These are phyloP conservation scores for Austrolebias charrua DNA, from an alignment of 2,797 vertebrate genomes.

Conservation along the genomic window DNA sequence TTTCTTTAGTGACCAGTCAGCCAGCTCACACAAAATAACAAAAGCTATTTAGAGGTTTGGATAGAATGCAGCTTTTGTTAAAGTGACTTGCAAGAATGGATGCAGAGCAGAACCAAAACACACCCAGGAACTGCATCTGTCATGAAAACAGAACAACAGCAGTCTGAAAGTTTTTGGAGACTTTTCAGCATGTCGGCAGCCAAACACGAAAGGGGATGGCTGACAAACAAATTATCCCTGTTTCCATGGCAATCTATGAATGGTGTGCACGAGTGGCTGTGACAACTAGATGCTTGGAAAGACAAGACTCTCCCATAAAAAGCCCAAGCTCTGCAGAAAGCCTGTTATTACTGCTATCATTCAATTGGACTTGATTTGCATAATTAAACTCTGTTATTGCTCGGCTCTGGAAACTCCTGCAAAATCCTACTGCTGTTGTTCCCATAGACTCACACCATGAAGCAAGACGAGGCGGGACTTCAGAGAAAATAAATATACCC, in stretches of 20 bases:
- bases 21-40: conserved; percentile 48
- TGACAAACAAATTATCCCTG: conserved; percentile 71
- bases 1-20: conserved; percentile 41
- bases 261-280: conserved; percentile 61
- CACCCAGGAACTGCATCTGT: conserved; percentile 41
- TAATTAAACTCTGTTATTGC: conserved; percentile 76
- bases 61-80: conserved; percentile 36
- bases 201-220: conserved; percentile 61
- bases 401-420: conserved; percentile 45
- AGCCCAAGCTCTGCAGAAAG: conserved; percentile 66
- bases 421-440: conserved; percentile 40
- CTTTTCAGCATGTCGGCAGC: conserved; percentile 51
- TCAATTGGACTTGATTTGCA: conserved; percentile 82
- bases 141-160: conserved; percentile 38
- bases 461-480: conserved; percentile 27
- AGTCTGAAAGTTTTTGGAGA: conserved; percentile 56
- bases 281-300: conserved; percentile 71
- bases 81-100: conserved; percentile 23
- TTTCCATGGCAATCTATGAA: conserved; percentile 76
- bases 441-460: conserved; percentile 42
- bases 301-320: conserved; percentile 74
- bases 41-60: conserved; percentile 41
- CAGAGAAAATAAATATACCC: conserved; percentile 30
- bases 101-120: conserved; percentile 44
- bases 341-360: conserved; percentile 81